phyloP scores from a whole-genome alignment of 2,888 invertebrate genomes.

The Cephus runcator region DNA sequence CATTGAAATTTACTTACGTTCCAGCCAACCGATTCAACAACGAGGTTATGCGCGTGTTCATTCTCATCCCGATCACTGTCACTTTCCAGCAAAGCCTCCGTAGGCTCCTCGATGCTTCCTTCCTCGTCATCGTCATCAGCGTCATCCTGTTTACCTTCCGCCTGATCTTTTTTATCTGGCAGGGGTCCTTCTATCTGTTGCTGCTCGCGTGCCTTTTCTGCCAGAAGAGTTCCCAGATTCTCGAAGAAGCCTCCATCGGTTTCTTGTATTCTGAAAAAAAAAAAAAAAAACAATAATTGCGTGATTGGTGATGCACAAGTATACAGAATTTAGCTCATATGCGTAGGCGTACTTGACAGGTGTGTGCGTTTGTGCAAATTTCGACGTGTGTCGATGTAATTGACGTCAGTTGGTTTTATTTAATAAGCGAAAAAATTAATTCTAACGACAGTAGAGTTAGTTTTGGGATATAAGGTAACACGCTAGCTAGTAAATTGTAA shows the following conservation, averaged over 20 bases:
- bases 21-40: constrained; percentile 75
- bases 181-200: constrained; percentile 50
- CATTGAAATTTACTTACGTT: constrained; percentile 73
- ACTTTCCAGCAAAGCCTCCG: constrained; percentile 71
- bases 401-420: not conserved
- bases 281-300: constrained; percentile 45
- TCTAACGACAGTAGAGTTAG: not conserved
- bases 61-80: constrained; percentile 77
- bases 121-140: constrained; percentile 56
- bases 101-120: constrained; percentile 59
- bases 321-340: not conserved
- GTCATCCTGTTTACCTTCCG: constrained; percentile 60
- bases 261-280: constrained; percentile 78
- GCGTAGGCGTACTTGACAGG: not conserved
- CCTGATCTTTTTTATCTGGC: constrained; percentile 54
- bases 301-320: not conserved
- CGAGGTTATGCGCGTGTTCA: constrained; percentile 71
- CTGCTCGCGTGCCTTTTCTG: constrained; percentile 52
- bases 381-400: not conserved
- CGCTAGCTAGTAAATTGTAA: not conserved
- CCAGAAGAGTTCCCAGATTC: constrained; percentile 79
- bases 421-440: not conserved
- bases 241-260: constrained; percentile 87
- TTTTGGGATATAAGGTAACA: not conserved
- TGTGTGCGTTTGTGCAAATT: not conserved